phyloP scores from a whole-genome alignment of 2,797 vertebrate species.

The Rhadinocentrus ornatus region DNA sequence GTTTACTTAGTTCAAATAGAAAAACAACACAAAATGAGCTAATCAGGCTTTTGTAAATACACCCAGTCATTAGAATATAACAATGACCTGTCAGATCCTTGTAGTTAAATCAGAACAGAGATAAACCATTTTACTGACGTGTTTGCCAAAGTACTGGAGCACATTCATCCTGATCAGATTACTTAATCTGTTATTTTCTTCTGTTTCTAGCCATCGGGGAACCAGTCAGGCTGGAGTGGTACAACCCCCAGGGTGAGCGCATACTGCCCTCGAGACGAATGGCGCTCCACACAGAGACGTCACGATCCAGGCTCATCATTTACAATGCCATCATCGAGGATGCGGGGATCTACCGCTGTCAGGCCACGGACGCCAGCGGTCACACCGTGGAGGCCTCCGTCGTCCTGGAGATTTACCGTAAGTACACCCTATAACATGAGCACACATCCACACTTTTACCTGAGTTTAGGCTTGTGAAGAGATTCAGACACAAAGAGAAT shows the following conservation, averaged over 20 bases:
- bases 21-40: background rate
- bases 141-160: background rate
- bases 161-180: background rate
- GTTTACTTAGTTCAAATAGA: background rate
- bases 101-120: too few relatives aligned
- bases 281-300: slow-evolving; percentile 90
- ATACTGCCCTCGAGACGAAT: slow-evolving; percentile 89
- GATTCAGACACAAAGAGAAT: slow-evolving; percentile 46
- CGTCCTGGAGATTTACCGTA: slow-evolving; percentile 98
- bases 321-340: slow-evolving; percentile 97
- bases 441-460: slow-evolving; percentile 12
- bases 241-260: slow-evolving; percentile 94
- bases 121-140: background rate
- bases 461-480: slow-evolving; percentile 27
- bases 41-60: background rate
- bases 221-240: slow-evolving; percentile 94
- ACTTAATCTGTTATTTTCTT: background rate
- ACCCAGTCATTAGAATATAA: background rate
- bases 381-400: slow-evolving; percentile 94
- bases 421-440: slow-evolving; percentile 74
- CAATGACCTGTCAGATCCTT: background rate
- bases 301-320: slow-evolving; percentile 92
- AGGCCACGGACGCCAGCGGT: slow-evolving; percentile 89
- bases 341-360: slow-evolving; percentile 96
- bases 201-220: slow-evolving; percentile 90